Percentiles rank a stretch among this genome's conserved stretches.
Evolutionary conservation across 2,888 invertebrate species (phyloP).

Genomic region (Copidosoma aretas): DNA sequence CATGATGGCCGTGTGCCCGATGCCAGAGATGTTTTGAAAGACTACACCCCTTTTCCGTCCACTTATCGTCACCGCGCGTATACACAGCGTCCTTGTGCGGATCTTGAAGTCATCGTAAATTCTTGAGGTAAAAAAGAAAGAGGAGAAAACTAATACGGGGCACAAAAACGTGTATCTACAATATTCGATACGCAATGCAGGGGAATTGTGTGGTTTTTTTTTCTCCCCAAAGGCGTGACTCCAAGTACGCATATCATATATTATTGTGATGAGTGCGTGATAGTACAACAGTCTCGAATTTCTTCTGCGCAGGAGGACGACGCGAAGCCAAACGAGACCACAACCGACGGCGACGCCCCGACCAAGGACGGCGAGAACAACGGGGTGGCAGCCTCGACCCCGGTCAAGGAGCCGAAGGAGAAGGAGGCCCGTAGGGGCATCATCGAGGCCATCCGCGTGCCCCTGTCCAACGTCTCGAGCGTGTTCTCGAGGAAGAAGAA

Average conservation of each 20-base stretch:
- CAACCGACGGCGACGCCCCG: conserved; percentile 45
- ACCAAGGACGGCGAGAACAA: conserved; percentile 49
- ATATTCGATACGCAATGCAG: too few relatives aligned
- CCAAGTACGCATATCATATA: background rate
- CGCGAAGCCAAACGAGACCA: conserved; percentile 56
- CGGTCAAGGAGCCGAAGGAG: conserved; percentile 52
- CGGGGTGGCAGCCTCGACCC: conserved; percentile 42
- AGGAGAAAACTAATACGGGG: too few relatives aligned
- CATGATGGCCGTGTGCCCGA: too few relatives aligned
- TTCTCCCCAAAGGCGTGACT: background rate
- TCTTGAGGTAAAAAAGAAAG: background rate
- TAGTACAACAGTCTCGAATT: background rate
- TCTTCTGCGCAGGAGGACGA: conserved; percentile 50
- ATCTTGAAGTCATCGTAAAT: background rate
- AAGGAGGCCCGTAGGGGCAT: conserved; percentile 57
- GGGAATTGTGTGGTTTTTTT: background rate
- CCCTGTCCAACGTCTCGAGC: conserved; percentile 63
- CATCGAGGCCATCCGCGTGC: conserved; percentile 70
- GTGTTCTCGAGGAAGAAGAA: conserved; percentile 60
- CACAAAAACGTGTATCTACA: too few relatives aligned
- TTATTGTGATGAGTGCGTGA: background rate
- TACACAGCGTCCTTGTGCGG: background rate
- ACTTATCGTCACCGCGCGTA: too few relatives aligned
- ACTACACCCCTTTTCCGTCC: background rate
- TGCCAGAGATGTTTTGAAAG: background rate